These are phyloP conservation scores for Bhutanitis thaidina DNA, from an alignment of 2,888 invertebrate species.

Conservation along the genomic window DNA sequence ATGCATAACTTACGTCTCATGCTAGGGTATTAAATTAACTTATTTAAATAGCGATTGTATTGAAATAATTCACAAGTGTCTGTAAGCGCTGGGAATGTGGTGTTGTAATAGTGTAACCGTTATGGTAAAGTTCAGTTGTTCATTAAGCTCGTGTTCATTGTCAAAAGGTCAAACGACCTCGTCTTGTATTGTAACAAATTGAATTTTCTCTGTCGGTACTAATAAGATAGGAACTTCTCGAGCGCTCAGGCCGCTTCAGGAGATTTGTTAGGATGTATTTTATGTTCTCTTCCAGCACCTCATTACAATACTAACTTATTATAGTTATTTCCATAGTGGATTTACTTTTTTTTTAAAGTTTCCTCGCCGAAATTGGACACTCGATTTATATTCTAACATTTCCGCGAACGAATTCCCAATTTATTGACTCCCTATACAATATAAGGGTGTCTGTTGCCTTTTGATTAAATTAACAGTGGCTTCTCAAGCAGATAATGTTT, in stretches of 20 bases:
- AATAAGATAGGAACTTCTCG: not conserved
- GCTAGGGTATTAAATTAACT: conserved; percentile 23
- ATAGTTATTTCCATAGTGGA: too few species aligned
- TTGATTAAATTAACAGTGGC: conserved; percentile 28
- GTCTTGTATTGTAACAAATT: not conserved
- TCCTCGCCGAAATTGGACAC: conserved; percentile 16
- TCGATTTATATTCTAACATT: conserved; percentile 5
- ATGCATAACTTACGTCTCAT: conserved; percentile 18
- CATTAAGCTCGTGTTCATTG: conserved; percentile 60
- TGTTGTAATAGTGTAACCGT: conserved; percentile 56
- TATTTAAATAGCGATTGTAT: conserved; percentile 27
- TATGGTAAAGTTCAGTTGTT: conserved; percentile 68
- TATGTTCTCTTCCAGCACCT: too few species aligned
- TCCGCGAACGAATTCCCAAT: conserved; percentile 22
- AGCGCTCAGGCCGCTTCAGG: too few species aligned
- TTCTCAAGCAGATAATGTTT: conserved; percentile 25
- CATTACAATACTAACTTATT: too few species aligned
- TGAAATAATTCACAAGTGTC: conserved; percentile 35
- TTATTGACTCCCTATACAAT: conserved; percentile 23
- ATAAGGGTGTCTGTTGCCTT: conserved; percentile 17
- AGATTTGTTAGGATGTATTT: too few species aligned
- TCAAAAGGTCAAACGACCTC: conserved; percentile 53
- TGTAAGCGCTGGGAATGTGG: conserved; percentile 40
- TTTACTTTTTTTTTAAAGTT: too few species aligned
- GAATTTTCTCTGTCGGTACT: not conserved